phyloP scores from a whole-genome alignment of 2,888 invertebrate genomes.

The Eurytoma californica region DNA sequence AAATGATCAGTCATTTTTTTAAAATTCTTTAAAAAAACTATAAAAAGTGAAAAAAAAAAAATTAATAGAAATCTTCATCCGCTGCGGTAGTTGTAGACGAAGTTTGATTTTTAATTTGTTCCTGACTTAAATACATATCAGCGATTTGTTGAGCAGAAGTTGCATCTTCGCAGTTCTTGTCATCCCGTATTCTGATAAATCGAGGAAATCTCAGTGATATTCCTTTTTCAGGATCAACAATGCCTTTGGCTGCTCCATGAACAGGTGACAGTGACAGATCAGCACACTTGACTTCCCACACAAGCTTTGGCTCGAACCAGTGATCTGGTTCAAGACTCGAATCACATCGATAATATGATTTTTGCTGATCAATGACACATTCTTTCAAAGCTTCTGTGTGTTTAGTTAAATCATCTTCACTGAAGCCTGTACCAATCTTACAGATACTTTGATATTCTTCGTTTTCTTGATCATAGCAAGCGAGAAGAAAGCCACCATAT shows the following conservation, averaged over 20 bases:
- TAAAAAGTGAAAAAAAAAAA: slow-evolving; percentile 15
- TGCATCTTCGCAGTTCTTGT: slow-evolving; percentile 94
- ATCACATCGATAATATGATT: slow-evolving; percentile 89
- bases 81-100: slow-evolving; percentile 66
- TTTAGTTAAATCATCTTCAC: slow-evolving; percentile 89
- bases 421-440: slow-evolving; percentile 97
- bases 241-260: slow-evolving; percentile 91
- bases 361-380: slow-evolving; percentile 84
- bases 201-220: slow-evolving; percentile 97
- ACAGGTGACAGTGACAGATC: slow-evolving; percentile 97
- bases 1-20: slow-evolving; percentile 6
- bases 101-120: slow-evolving; percentile 87
- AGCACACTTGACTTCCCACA: slow-evolving; percentile 98
- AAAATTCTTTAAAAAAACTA: not conserved
- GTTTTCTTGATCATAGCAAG: slow-evolving; percentile 91
- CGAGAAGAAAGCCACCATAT: slow-evolving; percentile 96
- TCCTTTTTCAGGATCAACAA: slow-evolving; percentile 92
- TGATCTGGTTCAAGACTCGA: slow-evolving; percentile 85
- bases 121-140: slow-evolving; percentile 92
- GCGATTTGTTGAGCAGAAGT: slow-evolving; percentile 93
- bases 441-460: slow-evolving; percentile 96
- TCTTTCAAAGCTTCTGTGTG: slow-evolving; percentile 86
- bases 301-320: slow-evolving; percentile 91
- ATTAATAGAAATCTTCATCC: slow-evolving; percentile 81
- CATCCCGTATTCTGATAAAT: slow-evolving; percentile 92